phyloP scores from a whole-genome alignment of 92 coral and sea anemone genomes.

The Scolanthus callimorphus region DNA sequence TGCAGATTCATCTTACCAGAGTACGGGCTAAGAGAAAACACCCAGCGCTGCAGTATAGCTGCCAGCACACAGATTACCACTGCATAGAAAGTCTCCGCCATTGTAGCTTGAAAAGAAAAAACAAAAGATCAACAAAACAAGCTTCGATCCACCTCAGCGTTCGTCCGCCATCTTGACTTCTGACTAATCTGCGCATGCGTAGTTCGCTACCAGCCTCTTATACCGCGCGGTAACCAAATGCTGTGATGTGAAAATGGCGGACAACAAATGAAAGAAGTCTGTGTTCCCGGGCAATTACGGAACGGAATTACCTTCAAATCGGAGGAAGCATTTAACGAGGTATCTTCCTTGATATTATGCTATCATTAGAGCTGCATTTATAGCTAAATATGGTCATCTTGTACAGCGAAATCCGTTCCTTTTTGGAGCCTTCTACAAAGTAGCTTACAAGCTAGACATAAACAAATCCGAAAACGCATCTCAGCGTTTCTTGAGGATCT shows the following conservation, averaged over 20 bases:
- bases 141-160: neutral
- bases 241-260: neutral
- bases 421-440: too few species aligned
- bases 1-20: too few species aligned
- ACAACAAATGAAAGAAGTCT: neutral
- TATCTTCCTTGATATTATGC: too few species aligned
- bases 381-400: too few species aligned
- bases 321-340: too few species aligned
- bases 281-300: neutral
- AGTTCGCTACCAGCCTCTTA: neutral
- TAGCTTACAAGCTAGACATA: too few species aligned
- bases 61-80: constrained; percentile 59
- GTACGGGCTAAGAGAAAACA: constrained; percentile 86
- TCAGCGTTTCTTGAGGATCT: too few species aligned
- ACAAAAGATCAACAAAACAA: neutral
- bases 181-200: neutral
- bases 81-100: constrained; percentile 82
- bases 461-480: too few species aligned
- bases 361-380: too few species aligned
- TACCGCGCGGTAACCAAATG: too few species aligned
- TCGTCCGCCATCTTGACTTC: neutral
- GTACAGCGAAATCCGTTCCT: too few species aligned
- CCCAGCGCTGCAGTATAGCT: constrained; percentile 74
- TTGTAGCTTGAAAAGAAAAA: constrained; percentile 2
- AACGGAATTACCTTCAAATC: too few species aligned